Conservation (phyloP, 2,797 vertebrate species). For the Pogonophryne albipinna region DNA sequence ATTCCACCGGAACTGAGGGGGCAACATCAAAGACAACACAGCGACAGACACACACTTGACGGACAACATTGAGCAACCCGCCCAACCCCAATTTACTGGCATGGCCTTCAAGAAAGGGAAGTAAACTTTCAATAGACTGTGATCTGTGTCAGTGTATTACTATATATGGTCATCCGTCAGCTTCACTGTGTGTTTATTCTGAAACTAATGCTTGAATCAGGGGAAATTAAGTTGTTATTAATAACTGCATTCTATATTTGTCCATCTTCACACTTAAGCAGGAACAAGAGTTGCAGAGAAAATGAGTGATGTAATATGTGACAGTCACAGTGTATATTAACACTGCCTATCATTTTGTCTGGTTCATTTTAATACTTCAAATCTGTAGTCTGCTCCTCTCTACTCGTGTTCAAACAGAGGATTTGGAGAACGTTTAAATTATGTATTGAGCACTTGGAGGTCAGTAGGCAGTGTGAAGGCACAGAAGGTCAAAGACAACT, state of each 20-base stretch:
- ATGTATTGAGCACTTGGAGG: conserved; percentile 34
- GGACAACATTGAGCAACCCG: neutral
- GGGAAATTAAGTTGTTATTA: neutral
- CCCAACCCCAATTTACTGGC: neutral
- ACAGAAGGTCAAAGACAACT: conserved; percentile 10
- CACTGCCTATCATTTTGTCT: conserved; percentile 8
- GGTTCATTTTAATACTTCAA: neutral
- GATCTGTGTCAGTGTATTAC: conserved; percentile 1
- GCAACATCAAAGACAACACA: conserved; percentile 15
- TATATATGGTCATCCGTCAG: conserved; percentile 38
- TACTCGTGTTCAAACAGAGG: conserved; percentile 7
- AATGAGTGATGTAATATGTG: conserved; percentile 18
- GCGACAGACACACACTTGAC: neutral
- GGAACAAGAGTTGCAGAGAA: neutral
- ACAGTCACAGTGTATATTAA: neutral
- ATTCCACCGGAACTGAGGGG: conserved; percentile 8
- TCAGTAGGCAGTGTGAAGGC: conserved; percentile 20
- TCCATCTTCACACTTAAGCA: neutral
- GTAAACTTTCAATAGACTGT: neutral
- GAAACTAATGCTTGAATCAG: neutral
- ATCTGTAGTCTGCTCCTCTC: neutral
- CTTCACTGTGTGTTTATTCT: neutral
- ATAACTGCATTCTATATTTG: neutral
- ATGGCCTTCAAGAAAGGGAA: neutral
- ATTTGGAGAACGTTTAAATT: neutral